These are phyloP conservation scores for Cephus pulcher DNA, from an alignment of 2,888 invertebrate species.

Conservation along the genomic window DNA sequence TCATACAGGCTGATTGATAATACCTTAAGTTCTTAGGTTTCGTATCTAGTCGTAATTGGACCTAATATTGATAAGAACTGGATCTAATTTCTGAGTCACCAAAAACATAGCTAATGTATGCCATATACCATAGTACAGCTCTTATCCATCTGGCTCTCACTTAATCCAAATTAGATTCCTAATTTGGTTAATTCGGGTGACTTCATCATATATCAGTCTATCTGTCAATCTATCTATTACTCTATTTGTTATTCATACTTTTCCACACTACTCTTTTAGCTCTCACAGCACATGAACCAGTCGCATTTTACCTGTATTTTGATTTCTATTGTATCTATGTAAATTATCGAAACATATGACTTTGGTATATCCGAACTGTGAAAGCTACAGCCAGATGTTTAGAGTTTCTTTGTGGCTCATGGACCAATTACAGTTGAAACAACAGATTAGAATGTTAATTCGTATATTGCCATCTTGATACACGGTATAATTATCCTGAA, in stretches of 20 bases:
- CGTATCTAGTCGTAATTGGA: too few relatives aligned
- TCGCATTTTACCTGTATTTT: background rate
- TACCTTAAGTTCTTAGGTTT: background rate
- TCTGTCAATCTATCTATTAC: background rate
- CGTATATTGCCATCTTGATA: background rate
- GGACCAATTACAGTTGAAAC: background rate
- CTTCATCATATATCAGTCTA: background rate
- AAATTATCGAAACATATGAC: background rate
- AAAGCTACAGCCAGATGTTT: background rate
- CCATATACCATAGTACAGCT: background rate
- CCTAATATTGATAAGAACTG: too few relatives aligned
- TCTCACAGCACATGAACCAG: background rate
- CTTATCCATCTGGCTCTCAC: background rate
- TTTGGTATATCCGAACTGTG: background rate
- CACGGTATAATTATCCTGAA: background rate
- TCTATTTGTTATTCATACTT: background rate
- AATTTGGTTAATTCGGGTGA: background rate
- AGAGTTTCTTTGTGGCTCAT: background rate
- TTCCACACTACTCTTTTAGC: background rate
- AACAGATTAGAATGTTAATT: background rate
- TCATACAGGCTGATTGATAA: background rate
- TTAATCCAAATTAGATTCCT: background rate
- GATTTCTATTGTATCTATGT: background rate
- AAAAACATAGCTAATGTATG: background rate
- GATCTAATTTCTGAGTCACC: background rate